Conservation (phyloP, 2,113 vertebrate genomes). For the Vicugna pacos region DNA sequence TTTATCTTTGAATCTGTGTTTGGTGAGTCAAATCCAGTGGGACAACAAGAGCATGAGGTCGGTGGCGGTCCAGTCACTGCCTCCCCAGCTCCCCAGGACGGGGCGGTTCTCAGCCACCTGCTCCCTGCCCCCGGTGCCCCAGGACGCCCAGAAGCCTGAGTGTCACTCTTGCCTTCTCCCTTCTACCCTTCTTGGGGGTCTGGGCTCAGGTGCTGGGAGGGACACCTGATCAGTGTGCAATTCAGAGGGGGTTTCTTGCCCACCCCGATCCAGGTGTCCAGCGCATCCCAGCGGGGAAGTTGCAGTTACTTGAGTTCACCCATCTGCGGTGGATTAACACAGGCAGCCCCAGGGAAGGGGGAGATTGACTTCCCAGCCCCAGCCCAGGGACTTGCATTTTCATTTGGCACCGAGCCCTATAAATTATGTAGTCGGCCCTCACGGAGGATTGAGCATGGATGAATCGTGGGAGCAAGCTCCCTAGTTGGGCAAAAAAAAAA, state of each 20-base stretch:
- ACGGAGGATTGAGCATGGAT: not conserved
- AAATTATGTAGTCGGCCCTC: not conserved
- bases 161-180: not conserved
- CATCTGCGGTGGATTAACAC: not conserved
- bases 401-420: not conserved
- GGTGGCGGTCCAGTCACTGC: not conserved
- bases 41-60: not conserved
- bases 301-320: too few relatives aligned
- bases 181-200: not conserved
- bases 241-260: not conserved
- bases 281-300: rapidly evolving
- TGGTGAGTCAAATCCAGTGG: not conserved
- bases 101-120: rapidly evolving
- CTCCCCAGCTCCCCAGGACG: not conserved
- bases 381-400: not conserved
- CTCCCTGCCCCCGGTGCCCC: not conserved
- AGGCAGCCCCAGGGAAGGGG: not conserved
- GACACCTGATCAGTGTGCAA: not conserved
- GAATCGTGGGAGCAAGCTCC: not conserved
- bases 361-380: not conserved
- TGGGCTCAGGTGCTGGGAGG: not conserved
- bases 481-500: not conserved
- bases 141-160: not conserved
- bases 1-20: constrained; percentile 13
- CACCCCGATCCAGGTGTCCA: not conserved